Evolutionary conservation across 2,888 invertebrate genomes (phyloP), one percentile per base, ranked within the genome.

Genomic region (Emmelina monodactyla): DNA sequence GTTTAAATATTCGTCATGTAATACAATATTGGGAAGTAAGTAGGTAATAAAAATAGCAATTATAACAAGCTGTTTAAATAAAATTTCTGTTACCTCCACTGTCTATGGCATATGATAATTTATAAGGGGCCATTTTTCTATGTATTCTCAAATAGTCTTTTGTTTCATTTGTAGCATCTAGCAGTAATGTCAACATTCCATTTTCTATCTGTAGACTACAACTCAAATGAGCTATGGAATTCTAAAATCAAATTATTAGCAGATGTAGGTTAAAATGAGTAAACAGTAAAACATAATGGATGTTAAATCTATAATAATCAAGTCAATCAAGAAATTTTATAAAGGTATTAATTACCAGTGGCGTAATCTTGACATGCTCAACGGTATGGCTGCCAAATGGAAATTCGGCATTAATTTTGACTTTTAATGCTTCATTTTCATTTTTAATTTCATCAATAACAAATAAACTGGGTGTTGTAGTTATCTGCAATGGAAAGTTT

Each of bases 81-180:
- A n/a, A n/a, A n/a, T n/a, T n/a, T n/a, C n/a, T 19, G 5, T 19
- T 50, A 82, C 82, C 64, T 57, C 62, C 40, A 45, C 55, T 54
- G 33, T 81, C 55, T 32, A 85, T 59, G 13, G 83, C 82, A 58
- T 91, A 85, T 31, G 84, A 83, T 39, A 89, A 84, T 78, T 91
- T 91, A 53, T 86, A 91, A 0, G 92, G 92, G 10, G 90, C 84
- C 38, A 92, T 69, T 64, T 85, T 87, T 38, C 88, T 83, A 53
- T 92, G 88, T 28, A 90, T 71, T 40, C 82, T 71, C 32, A 87
- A 62, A 42, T 69, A 81, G 41, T 25, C 25, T 9, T 9, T 25
- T n/a, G n/a, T n/a, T 7, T 3, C 11, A 3, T 3, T 25, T 7
- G 78, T 69, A 12, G 83, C 83, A 65, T 87, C 87, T 46, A 84